These are phyloP conservation scores for Syngnathus typhle DNA, from an alignment of 2,113 vertebrate species.

Conservation along the genomic window DNA sequence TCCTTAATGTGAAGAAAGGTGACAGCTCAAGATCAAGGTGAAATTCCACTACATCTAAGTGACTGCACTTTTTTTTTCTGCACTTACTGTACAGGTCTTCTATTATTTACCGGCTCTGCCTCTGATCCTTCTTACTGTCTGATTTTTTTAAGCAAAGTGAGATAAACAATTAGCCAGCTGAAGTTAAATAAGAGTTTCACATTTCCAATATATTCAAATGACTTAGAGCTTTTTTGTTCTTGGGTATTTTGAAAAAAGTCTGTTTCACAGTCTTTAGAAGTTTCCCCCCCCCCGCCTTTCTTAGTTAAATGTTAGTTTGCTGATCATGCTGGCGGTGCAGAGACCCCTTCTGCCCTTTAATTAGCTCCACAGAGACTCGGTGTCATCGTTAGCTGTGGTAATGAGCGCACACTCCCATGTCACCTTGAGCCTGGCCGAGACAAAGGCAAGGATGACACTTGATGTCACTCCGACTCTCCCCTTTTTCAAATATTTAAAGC, in stretches of 20 bases:
- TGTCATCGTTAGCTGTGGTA: slow-evolving; percentile 56
- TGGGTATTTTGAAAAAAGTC: slow-evolving; percentile 4
- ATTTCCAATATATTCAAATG: too few relatives aligned
- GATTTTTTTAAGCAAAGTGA: background rate
- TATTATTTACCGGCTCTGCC: slow-evolving; percentile 34
- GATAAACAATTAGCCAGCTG: too few relatives aligned
- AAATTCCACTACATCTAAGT: slow-evolving; percentile 32
- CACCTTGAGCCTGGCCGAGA: slow-evolving; percentile 62
- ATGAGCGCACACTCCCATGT: slow-evolving; percentile 56
- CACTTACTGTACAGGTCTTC: slow-evolving; percentile 22
- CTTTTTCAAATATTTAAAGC: slow-evolving; percentile 34
- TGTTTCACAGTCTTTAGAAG: slow-evolving; percentile 35
- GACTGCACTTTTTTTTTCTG: slow-evolving; percentile 19
- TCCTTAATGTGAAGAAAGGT: slow-evolving; percentile 31
- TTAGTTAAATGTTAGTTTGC: slow-evolving; percentile 54
- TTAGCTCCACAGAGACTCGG: slow-evolving; percentile 61
- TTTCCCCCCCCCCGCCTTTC: slow-evolving; percentile 18
- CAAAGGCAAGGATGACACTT: slow-evolving; percentile 48
- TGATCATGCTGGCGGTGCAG: slow-evolving; percentile 55
- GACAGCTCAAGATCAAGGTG: slow-evolving; percentile 41
- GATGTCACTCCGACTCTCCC: slow-evolving; percentile 47
- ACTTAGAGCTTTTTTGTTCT: too few relatives aligned
- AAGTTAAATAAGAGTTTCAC: too few relatives aligned
- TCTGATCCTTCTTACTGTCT: slow-evolving; percentile 1
- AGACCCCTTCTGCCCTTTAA: slow-evolving; percentile 59